Conservation (phyloP, 2,888 invertebrate genomes). For the Drosophila algonquin region DNA sequence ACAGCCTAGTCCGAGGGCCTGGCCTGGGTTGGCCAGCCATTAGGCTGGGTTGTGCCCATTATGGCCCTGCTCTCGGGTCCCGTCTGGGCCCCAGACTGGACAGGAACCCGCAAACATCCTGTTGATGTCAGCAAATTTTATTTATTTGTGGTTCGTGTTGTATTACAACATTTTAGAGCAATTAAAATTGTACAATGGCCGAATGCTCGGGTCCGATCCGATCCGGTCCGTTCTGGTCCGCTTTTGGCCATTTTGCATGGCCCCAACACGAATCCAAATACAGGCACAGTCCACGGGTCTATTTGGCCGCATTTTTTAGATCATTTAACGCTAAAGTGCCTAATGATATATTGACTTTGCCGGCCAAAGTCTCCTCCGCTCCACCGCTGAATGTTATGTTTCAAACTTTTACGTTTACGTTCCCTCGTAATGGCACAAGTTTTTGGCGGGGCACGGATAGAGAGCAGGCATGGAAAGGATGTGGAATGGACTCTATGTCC, state of each 20-base stretch:
- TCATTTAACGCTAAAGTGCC: constrained; percentile 63
- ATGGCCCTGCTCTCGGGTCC: constrained; percentile 7
- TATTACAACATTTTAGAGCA: constrained; percentile 76
- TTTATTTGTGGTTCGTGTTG: constrained; percentile 77
- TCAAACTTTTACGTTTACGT: constrained; percentile 20
- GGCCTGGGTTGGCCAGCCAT: constrained; percentile 22
- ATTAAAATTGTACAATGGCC: constrained; percentile 74
- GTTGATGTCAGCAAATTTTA: constrained; percentile 77
- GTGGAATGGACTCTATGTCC: constrained; percentile 3
- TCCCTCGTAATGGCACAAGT: constrained; percentile 1
- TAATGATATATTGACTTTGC: constrained; percentile 72
- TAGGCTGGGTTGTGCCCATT: constrained; percentile 33
- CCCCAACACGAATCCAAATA: constrained; percentile 1
- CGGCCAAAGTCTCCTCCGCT: constrained; percentile 7
- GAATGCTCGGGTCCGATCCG: not conserved
- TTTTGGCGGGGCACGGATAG: not conserved
- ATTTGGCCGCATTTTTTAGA: constrained; percentile 53
- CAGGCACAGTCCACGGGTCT: constrained; percentile 17
- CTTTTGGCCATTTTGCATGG: constrained; percentile 35
- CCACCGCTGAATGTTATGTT: constrained; percentile 4
- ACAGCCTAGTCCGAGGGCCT: constrained; percentile 26
- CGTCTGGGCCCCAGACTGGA: constrained; percentile 18
- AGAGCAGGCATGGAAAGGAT: not conserved
- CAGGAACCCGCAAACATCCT: constrained; percentile 75
- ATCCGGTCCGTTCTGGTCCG: not conserved